Evolutionary conservation across 1,140 invertebrate genomes (phyloP).

Genomic region (Pantala flavescens): DNA sequence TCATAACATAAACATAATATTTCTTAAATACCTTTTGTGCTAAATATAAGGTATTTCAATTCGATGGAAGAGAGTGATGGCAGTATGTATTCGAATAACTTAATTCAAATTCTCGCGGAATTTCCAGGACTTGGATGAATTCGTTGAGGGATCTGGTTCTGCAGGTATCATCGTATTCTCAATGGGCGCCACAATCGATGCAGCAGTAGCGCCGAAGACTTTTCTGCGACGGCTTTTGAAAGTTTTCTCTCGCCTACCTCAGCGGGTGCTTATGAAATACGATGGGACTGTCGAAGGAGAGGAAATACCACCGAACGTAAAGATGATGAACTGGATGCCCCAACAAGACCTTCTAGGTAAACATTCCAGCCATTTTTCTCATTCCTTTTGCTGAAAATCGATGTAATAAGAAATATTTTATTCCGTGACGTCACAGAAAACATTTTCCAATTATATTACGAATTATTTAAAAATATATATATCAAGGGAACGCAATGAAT

Average conservation of each 20-base stretch:
- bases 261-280: constrained; percentile 30
- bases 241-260: constrained; percentile 26
- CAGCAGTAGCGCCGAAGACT: constrained; percentile 26
- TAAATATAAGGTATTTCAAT: no score
- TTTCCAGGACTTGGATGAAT: constrained; percentile 27
- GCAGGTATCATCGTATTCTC: constrained; percentile 30
- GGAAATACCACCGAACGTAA: constrained; percentile 27
- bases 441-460: no score
- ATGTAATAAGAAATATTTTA: no score
- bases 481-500: no score
- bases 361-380: neutral
- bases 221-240: constrained; percentile 24
- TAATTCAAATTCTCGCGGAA: no score
- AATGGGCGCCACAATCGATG: constrained; percentile 32
- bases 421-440: no score
- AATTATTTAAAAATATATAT: no score
- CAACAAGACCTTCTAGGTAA: constrained; percentile 30
- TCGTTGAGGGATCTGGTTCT: constrained; percentile 27
- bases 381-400: neutral
- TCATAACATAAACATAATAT: no score
- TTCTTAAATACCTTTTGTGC: no score
- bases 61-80: no score
- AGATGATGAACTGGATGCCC: constrained; percentile 28
- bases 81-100: no score
- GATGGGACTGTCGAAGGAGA: constrained; percentile 22